Evolutionary conservation across 2,888 invertebrate species (phyloP), one percentile per base, ranked within the genome.

Genomic region (Lasioglossum morio): DNA sequence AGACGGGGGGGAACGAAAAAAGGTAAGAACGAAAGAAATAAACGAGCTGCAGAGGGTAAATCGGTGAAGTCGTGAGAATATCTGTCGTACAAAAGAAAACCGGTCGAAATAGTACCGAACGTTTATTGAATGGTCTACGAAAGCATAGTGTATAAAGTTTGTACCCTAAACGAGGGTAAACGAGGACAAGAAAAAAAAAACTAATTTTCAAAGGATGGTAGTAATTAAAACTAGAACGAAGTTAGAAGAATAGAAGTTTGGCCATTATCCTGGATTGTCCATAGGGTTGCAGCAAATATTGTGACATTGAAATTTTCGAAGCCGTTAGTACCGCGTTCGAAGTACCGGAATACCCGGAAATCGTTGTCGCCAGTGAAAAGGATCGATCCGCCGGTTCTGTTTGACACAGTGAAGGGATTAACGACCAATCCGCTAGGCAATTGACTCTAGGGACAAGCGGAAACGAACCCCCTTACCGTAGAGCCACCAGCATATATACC

Each of bases 51-150:
- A 69, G 72, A 69, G 79, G 79, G 74, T 63, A 83, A 19, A 85
- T 81, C 75, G 46, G 70, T 63, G 63, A 37, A 73, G 57, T 90
- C 94, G 94, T 94, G 94, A 94, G 94, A 95, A 94, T 92, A 82
- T 87, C 81, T 80, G 88, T 7, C 40, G 92, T 89, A 94, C 94
- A 94, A 95, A 95, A 95, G 94, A 90, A 70, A 87, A 91, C 94
- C 94, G 94, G 4, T 4, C 82, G 93, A 93, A 94, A 10, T 94
- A 10, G 93, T 94, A 92, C 92, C 89, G 89, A 78, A 89, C 16
- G 46, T 46, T 46, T 46, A 16, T 82, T 91, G 8, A 53, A 53
- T 2, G 16, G 4, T 27, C 5, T 16, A 10, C n/a, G 10, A 57
- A n/a, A n/a, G 19, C 57, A n/a, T n/a, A 3, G 0, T 14, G 43